Conservation (phyloP, 2,888 invertebrate species). For the Leistus spinibarbis region DNA sequence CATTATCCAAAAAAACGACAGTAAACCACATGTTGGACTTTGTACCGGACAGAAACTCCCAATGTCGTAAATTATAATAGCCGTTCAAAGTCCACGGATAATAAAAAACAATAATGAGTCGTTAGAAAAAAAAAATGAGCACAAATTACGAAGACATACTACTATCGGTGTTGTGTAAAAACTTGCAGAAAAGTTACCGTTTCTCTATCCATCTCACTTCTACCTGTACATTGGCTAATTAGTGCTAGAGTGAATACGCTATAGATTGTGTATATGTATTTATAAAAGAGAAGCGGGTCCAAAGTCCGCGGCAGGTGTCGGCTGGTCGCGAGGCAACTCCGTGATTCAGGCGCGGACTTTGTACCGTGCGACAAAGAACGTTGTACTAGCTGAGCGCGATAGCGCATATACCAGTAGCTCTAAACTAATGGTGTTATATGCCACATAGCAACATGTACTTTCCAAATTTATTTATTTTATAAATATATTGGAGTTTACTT, state of each 20-base stretch:
- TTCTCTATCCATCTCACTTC: background rate
- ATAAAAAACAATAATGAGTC: background rate
- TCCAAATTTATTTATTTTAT: background rate
- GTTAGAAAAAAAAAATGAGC: background rate
- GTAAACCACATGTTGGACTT: background rate
- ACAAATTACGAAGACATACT: background rate
- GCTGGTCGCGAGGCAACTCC: constrained; percentile 32
- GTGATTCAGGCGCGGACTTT: constrained; percentile 43
- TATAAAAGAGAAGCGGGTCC: constrained; percentile 51
- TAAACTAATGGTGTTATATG: constrained; percentile 17
- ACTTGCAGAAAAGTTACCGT: background rate
- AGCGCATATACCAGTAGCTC: constrained; percentile 29
- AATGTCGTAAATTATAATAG: background rate
- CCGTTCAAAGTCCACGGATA: background rate
- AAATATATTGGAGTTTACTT: background rate
- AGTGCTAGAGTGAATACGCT: background rate
- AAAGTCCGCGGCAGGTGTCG: constrained; percentile 58
- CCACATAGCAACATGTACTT: background rate
- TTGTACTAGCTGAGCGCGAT: background rate
- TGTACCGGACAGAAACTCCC: background rate
- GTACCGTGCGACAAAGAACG: constrained; percentile 40
- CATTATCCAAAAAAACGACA: background rate
- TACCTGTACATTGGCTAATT: background rate
- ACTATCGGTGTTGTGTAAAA: background rate
- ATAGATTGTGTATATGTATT: constrained; percentile 3